Evolutionary conservation across 2,113 vertebrate species (phyloP).

Genomic region (Gnathonemus longibarbis): DNA sequence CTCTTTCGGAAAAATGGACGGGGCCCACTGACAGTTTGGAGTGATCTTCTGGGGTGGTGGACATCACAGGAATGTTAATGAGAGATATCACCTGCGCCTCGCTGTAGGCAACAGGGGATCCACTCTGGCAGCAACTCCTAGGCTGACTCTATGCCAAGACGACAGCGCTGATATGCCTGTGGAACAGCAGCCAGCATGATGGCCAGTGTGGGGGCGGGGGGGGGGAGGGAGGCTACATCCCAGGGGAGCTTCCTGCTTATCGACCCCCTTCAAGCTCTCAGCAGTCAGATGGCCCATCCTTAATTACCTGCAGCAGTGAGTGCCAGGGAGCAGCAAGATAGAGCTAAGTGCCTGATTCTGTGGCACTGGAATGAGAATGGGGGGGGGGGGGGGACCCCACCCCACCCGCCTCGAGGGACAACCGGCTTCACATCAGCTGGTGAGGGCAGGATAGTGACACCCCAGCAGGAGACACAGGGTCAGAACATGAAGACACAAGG

Average conservation of each 20-base stretch:
- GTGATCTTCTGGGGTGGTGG: background rate
- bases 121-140: background rate
- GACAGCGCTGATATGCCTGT: background rate
- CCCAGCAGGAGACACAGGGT: background rate
- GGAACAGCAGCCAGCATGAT: background rate
- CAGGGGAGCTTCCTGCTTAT: constrained; percentile 27
- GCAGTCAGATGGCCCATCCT: constrained; percentile 29
- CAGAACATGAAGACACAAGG: background rate
- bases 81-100: background rate
- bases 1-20: background rate
- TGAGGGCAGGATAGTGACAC: background rate
- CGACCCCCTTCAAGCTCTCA: constrained; percentile 20
- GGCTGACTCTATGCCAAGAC: background rate
- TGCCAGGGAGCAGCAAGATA: background rate
- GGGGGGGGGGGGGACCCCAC: background rate
- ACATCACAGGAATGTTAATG: constrained; percentile 14
- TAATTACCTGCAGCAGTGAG: constrained; percentile 33
- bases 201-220: background rate
- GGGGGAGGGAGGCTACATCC: background rate
- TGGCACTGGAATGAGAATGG: background rate
- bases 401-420: background rate
- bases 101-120: background rate
- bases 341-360: constrained; percentile 20
- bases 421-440: background rate
- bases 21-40: background rate